phyloP scores from a whole-genome alignment of 2,888 invertebrate species.

The Ptilodon capucinus region DNA sequence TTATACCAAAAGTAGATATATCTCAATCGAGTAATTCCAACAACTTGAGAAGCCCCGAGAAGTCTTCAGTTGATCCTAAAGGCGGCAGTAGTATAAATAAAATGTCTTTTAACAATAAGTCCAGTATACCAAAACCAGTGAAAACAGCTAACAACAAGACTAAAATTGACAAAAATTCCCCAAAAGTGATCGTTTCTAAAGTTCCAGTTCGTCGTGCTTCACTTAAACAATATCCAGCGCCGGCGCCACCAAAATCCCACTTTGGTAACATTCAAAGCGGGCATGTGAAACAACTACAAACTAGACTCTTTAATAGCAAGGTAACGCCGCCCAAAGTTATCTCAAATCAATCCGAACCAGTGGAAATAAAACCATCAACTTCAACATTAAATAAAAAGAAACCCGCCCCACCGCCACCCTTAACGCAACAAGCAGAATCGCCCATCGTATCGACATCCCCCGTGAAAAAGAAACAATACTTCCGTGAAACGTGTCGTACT shows the following conservation, averaged over 20 bases:
- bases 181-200: conserved; percentile 67
- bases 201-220: conserved; percentile 68
- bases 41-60: conserved; percentile 1
- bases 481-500: conserved; percentile 84
- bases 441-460: conserved; percentile 27
- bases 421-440: conserved; percentile 27
- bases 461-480: conserved; percentile 72
- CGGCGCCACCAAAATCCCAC: conserved; percentile 72
- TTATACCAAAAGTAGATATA: background rate
- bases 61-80: background rate
- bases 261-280: conserved; percentile 76
- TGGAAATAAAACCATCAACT: conserved; percentile 59
- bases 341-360: conserved; percentile 23
- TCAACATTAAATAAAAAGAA: conserved; percentile 62
- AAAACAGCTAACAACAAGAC: conserved; percentile 57
- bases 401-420: conserved; percentile 62
- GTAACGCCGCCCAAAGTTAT: conserved; percentile 30
- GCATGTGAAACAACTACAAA: conserved; percentile 74
- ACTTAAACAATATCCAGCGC: conserved; percentile 67
- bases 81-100: conserved; percentile 17
- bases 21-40: background rate
- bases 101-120: conserved; percentile 42
- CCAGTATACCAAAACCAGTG: conserved; percentile 71
- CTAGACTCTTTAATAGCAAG: conserved; percentile 65
- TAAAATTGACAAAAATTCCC: conserved; percentile 58